These are phyloP conservation scores for Catonia carolina DNA, from an alignment of 2,888 invertebrate species.

Conservation along the genomic window DNA sequence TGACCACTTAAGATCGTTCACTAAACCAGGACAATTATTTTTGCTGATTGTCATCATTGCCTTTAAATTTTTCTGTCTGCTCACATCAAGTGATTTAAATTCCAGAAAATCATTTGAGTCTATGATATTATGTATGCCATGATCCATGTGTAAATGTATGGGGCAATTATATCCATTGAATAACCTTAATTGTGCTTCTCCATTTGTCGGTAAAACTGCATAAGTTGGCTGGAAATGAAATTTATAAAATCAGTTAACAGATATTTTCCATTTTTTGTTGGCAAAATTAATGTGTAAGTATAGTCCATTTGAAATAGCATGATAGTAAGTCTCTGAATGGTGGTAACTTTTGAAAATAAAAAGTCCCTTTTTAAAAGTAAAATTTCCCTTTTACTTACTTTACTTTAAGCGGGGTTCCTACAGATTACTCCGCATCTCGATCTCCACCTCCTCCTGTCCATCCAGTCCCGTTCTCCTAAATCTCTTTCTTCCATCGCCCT, in stretches of 20 bases:
- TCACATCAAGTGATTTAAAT: conserved; percentile 6
- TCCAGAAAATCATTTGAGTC: conserved; percentile 9
- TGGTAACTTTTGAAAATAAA: no score
- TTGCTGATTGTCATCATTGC: neutral
- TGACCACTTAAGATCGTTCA: neutral
- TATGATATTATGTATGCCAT: neutral
- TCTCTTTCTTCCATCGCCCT: no score
- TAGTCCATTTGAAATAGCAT: no score
- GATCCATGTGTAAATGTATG: conserved; percentile 7
- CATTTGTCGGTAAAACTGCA: conserved; percentile 31
- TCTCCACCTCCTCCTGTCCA: no score
- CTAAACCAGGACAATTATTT: conserved; percentile 2
- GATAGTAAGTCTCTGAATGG: no score
- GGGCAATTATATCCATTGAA: conserved; percentile 33
- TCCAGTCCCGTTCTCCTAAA: no score
- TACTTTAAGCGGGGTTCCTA: no score
- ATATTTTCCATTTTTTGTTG: no score
- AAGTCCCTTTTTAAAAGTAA: no score
- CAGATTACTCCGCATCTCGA: no score
- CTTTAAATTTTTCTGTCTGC: neutral
- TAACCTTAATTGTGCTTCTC: conserved; percentile 35
- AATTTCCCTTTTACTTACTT: no score
- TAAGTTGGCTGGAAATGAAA: conserved; percentile 32
- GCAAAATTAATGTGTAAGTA: no score
- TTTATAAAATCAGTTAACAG: neutral